Evolutionary conservation across 1,140 invertebrate species (phyloP).

Genomic region (Pteromalus puparum): DNA sequence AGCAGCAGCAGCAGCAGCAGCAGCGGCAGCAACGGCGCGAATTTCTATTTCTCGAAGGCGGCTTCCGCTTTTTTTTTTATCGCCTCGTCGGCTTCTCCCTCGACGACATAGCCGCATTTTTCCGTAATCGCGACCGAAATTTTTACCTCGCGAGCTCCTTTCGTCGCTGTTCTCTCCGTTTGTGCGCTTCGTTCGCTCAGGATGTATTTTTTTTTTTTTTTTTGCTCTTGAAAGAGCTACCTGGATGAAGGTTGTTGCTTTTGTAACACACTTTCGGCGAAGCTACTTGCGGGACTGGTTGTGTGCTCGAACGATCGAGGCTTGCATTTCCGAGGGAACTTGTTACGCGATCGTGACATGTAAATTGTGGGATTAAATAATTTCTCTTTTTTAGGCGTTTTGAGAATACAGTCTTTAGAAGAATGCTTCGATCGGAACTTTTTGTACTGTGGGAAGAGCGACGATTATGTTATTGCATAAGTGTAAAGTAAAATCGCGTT

Average conservation of each 20-base stretch:
- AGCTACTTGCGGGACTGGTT: neutral
- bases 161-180: neutral
- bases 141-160: slow-evolving; percentile 34
- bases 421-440: no score
- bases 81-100: neutral
- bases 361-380: neutral
- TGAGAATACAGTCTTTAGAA: no score
- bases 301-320: neutral
- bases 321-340: neutral
- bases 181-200: no score
- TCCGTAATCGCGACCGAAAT: slow-evolving; percentile 49
- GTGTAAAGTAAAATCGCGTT: neutral
- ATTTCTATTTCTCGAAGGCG: slow-evolving; percentile 72
- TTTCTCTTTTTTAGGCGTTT: no score
- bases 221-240: neutral
- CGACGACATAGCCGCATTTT: slow-evolving; percentile 21
- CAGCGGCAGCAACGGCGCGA: slow-evolving; percentile 59
- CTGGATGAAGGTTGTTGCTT: slow-evolving; percentile 10
- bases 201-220: neutral
- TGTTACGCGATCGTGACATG: neutral
- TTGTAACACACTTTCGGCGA: slow-evolving; percentile 19
- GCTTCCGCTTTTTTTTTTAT: slow-evolving; percentile 12
- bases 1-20: slow-evolving; percentile 55
- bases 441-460: no score
- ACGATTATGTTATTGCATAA: no score